Conservation (phyloP, 2,797 vertebrate species). For the Epinephelus malabaricus region DNA sequence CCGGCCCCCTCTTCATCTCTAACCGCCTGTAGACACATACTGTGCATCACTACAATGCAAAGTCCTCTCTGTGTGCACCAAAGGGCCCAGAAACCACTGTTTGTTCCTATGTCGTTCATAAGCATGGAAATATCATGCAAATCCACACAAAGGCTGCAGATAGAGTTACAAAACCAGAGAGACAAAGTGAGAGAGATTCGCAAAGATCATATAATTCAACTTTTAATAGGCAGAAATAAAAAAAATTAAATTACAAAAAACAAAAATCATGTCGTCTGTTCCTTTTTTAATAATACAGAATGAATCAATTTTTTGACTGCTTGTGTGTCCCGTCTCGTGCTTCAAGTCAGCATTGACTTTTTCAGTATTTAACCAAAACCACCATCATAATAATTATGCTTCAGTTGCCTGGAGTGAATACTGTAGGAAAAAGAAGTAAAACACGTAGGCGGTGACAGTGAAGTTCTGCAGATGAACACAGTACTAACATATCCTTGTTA, state of each 20-base stretch:
- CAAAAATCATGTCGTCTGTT: too few species aligned
- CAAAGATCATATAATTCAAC: neutral
- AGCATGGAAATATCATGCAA: constrained; percentile 79
- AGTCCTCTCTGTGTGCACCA: constrained; percentile 28
- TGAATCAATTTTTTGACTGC: neutral
- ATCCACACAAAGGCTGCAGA: constrained; percentile 49
- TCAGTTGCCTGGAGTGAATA: neutral
- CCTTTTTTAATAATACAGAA: too few species aligned
- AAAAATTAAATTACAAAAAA: neutral
- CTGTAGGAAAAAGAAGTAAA: neutral
- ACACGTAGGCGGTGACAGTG: neutral
- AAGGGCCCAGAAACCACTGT: constrained; percentile 32
- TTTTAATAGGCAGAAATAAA: neutral
- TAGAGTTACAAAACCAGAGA: constrained; percentile 32
- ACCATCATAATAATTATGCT: neutral
- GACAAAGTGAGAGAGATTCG: neutral
- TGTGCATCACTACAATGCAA: constrained; percentile 60
- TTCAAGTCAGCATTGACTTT: neutral
- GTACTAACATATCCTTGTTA: too few species aligned
- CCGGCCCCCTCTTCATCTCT: constrained; percentile 8
- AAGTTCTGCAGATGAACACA: too few species aligned
- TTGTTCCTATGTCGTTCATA: constrained; percentile 46
- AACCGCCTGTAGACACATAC: constrained; percentile 48
- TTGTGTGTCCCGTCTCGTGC: neutral
- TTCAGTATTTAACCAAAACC: constrained; percentile 13